These are phyloP conservation scores for Struthio camelus DNA, from an alignment of 2,113 vertebrate genomes.

Conservation along the genomic window DNA sequence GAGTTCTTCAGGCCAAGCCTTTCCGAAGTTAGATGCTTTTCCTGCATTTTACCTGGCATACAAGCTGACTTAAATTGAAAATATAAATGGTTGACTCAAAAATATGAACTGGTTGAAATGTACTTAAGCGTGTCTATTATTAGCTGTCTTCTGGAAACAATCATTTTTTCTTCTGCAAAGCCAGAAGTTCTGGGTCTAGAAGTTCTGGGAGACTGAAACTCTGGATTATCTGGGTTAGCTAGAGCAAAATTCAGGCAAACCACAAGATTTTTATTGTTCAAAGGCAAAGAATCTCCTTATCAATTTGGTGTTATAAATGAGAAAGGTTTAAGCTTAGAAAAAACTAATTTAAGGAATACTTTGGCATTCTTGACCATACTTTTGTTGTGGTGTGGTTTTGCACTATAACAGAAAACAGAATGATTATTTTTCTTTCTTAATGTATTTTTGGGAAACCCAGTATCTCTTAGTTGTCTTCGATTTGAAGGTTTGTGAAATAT, in stretches of 20 bases:
- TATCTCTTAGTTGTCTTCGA: neutral
- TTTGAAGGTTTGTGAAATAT: neutral
- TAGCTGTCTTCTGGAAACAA: neutral
- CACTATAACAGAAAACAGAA: neutral
- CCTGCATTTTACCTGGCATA: neutral
- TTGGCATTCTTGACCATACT: neutral
- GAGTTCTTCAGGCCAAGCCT: neutral
- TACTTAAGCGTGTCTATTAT: neutral
- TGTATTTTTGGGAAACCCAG: neutral
- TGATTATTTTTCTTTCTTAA: neutral
- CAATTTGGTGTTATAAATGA: neutral
- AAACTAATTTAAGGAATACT: neutral
- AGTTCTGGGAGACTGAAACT: neutral
- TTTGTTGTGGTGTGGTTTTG: neutral
- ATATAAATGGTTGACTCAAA: no score
- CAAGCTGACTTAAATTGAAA: neutral
- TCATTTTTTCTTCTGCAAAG: neutral
- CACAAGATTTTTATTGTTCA: neutral
- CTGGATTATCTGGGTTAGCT: neutral
- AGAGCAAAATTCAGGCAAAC: neutral
- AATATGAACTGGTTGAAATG: neutral
- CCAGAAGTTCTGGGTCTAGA: no score
- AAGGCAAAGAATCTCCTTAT: neutral
- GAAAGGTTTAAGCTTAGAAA: neutral
- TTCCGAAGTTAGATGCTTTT: neutral